A percentile compares a stretch with the other conserved stretches of the same genome.
Evolutionary conservation across 2,113 vertebrate genomes (phyloP).

Genomic region (Eudorcas thomsonii): DNA sequence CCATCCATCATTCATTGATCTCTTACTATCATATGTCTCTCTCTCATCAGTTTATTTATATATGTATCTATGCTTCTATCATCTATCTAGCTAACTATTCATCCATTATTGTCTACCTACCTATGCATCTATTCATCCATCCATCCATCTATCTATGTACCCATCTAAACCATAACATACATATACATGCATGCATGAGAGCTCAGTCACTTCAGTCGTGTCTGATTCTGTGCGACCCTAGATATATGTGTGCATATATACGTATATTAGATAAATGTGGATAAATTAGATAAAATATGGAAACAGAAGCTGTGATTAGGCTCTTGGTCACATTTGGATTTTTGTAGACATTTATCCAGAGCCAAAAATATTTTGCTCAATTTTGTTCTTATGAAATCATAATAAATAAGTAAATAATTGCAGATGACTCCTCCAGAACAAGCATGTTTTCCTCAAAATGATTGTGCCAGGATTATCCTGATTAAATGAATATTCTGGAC

Average conservation of each 20-base stretch:
- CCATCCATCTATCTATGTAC: not conserved
- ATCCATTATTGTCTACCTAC: not conserved
- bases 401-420: not conserved
- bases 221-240: not conserved
- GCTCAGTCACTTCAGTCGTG: not conserved
- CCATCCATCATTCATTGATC: not conserved
- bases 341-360: not conserved
- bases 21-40: not conserved
- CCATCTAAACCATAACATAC: not conserved
- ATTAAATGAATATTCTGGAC: not conserved
- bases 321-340: not conserved
- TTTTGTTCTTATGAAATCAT: not conserved
- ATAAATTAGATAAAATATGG: not conserved
- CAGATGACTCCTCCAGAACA: not conserved
- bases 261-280: not conserved
- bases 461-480: not conserved
- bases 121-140: not conserved
- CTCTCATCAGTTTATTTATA: not conserved
- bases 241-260: not conserved
- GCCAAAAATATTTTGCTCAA: conserved; percentile 9
- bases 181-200: not conserved
- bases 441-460: not conserved
- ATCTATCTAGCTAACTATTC: not conserved
- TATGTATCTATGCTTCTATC: not conserved
- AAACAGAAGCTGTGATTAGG: not conserved